Conservation (phyloP, 1,140 invertebrate species). For the Halictus rubicundus region DNA sequence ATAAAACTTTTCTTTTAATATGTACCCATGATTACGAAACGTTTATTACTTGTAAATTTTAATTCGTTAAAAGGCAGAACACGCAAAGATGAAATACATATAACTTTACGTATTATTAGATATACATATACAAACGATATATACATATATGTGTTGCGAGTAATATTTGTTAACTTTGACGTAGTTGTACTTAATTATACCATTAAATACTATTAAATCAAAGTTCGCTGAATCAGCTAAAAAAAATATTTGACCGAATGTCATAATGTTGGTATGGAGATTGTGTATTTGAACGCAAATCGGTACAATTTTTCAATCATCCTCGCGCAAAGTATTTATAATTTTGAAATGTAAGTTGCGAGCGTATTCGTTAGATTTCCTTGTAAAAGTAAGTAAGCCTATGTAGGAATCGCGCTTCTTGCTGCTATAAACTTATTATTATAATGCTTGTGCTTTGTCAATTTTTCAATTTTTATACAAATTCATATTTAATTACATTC, state of each 20-base stretch:
- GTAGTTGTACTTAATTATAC: conserved; percentile 40
- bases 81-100: conserved; percentile 33
- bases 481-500: conserved; percentile 24
- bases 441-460: conserved; percentile 6
- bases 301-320: not conserved
- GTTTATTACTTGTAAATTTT: conserved; percentile 34
- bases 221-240: not conserved
- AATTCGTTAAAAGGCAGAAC: conserved; percentile 37
- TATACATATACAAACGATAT: not conserved
- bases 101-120: not conserved
- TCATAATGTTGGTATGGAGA: not conserved
- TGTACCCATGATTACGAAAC: conserved; percentile 10
- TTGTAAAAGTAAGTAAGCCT: conserved; percentile 1
- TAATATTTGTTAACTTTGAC: conserved; percentile 30
- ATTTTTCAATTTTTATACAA: conserved; percentile 24
- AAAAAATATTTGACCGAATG: not conserved
- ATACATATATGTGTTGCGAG: conserved; percentile 7
- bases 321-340: not conserved
- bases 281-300: not conserved
- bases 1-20: conserved; percentile 32
- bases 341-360: not conserved
- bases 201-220: not conserved
- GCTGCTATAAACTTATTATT: not conserved
- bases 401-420: not conserved
- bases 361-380: conserved; percentile 1